These are phyloP conservation scores for Salminus brasiliensis DNA, from an alignment of 2,113 vertebrate species.

Conservation along the genomic window DNA sequence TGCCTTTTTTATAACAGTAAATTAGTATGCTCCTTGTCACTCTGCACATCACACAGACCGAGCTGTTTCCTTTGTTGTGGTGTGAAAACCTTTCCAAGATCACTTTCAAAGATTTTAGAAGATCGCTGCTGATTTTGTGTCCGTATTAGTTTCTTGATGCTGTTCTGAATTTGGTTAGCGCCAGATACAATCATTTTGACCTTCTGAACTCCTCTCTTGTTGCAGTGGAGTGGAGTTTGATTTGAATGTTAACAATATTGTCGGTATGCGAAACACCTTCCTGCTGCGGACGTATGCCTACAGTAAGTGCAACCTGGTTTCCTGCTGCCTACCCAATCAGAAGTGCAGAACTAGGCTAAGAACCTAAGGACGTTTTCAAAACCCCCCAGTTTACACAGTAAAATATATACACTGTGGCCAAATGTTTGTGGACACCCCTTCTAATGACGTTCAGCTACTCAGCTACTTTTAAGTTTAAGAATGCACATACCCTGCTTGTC, in stretches of 20 bases:
- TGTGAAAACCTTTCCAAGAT: no score
- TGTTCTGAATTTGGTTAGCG: neutral
- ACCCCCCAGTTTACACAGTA: neutral
- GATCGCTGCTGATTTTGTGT: neutral
- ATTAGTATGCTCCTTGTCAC: neutral
- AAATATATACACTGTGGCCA: no score
- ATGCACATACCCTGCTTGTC: no score
- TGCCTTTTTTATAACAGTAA: neutral
- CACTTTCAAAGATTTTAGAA: no score
- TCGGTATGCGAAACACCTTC: slow-evolving; percentile 98
- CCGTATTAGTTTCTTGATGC: no score
- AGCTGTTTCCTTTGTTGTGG: neutral
- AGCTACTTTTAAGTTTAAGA: no score
- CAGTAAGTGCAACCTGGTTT: slow-evolving; percentile 74
- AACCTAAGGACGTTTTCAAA: neutral
- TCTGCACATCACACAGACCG: neutral
- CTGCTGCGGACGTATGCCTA: slow-evolving; percentile 91
- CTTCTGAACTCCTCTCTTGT: slow-evolving; percentile 17
- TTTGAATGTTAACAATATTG: slow-evolving; percentile 96
- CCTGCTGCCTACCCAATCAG: neutral
- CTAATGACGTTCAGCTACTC: no score
- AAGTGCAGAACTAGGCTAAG: no score
- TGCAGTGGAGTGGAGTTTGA: slow-evolving; percentile 92
- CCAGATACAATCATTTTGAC: neutral
- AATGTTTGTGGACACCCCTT: no score